Evolutionary conservation across 2,888 invertebrate genomes (phyloP).

Genomic region (Drosophila rellima): DNA sequence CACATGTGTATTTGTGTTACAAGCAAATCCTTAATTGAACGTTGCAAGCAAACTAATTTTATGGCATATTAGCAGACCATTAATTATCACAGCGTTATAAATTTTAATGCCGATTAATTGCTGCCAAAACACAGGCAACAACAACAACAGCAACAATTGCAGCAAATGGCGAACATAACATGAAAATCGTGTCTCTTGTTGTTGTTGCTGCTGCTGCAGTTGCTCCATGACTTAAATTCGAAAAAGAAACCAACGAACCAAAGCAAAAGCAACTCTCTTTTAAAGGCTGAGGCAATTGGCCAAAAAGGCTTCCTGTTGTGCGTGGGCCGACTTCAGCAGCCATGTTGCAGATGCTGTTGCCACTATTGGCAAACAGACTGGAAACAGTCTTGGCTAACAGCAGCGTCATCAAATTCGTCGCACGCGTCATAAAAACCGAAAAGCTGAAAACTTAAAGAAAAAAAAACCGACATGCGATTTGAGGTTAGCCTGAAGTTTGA

Average conservation of each 20-base stretch:
- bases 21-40: slow-evolving; percentile 79
- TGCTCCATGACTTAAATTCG: slow-evolving; percentile 22
- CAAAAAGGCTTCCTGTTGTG: slow-evolving; percentile 62
- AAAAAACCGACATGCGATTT: slow-evolving; percentile 13
- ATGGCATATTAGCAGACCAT: slow-evolving; percentile 79
- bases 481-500: slow-evolving; percentile 13
- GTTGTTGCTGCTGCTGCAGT: slow-evolving; percentile 32
- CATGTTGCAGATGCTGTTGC: slow-evolving; percentile 35
- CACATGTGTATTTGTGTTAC: slow-evolving; percentile 34
- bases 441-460: not conserved
- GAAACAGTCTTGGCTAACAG: slow-evolving; percentile 20
- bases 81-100: slow-evolving; percentile 75
- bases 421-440: slow-evolving; percentile 68
- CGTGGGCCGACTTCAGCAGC: slow-evolving; percentile 43
- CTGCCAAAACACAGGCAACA: slow-evolving; percentile 74
- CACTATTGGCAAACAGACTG: slow-evolving; percentile 13
- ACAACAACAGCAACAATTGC: slow-evolving; percentile 14
- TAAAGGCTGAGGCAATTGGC: slow-evolving; percentile 45
- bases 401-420: slow-evolving; percentile 63
- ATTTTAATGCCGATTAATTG: slow-evolving; percentile 81
- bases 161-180: slow-evolving; percentile 53
- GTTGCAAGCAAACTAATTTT: slow-evolving; percentile 75
- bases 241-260: slow-evolving; percentile 20
- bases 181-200: slow-evolving; percentile 47
- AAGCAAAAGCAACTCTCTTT: slow-evolving; percentile 26